Percentiles rank a stretch among this genome's conserved stretches.
Evolutionary conservation across 2,113 vertebrate genomes (phyloP).

Genomic region (Climacteris rufus): DNA sequence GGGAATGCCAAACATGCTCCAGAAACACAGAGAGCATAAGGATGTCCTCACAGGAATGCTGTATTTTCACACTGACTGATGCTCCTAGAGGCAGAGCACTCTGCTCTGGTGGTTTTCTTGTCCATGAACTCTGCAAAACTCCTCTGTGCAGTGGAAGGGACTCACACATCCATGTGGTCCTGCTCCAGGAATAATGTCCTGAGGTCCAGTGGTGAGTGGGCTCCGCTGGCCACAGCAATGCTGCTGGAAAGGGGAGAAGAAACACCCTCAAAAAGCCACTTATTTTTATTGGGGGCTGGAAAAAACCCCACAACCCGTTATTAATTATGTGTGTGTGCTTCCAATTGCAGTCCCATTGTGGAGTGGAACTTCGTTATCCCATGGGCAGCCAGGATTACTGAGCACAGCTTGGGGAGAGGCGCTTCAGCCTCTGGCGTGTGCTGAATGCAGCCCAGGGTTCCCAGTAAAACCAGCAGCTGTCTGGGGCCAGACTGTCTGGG

Average conservation of each 20-base stretch:
- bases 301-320: not conserved
- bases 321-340: not conserved
- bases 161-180: not conserved
- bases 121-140: not conserved
- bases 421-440: not conserved
- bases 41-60: not conserved
- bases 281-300: not conserved
- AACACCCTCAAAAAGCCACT: not conserved
- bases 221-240: accelerated
- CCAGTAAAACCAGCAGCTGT: not conserved
- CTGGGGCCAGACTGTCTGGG: too few relatives aligned
- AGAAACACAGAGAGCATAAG: not conserved
- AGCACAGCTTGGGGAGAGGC: not conserved
- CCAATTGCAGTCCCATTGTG: accelerated
- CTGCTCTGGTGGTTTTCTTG: not conserved
- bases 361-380: conserved; percentile 22
- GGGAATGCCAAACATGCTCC: not conserved
- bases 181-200: not conserved
- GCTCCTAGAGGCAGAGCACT: not conserved
- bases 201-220: accelerated
- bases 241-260: not conserved
- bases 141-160: not conserved
- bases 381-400: not conserved
- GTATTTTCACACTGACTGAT: not conserved
- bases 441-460: not conserved